phyloP scores from a whole-genome alignment of 2,888 invertebrate species.

The Lycaena phlaeas region DNA sequence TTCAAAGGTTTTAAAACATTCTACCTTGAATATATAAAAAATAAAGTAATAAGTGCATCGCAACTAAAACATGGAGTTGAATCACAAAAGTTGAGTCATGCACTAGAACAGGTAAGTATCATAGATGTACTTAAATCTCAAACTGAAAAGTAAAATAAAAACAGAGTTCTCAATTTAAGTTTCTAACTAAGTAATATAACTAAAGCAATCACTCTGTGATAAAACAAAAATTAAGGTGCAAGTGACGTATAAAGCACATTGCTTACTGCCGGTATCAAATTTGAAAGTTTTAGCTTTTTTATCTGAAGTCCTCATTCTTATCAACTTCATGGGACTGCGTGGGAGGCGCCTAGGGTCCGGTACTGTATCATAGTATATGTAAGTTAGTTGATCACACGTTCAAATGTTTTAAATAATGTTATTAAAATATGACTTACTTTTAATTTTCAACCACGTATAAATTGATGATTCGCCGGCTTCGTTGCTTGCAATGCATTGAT shows the following conservation, averaged over 20 bases:
- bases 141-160: slow-evolving; percentile 3
- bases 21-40: no score
- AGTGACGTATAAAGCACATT: slow-evolving; percentile 22
- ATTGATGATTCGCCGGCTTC: slow-evolving; percentile 92
- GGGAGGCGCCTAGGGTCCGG: slow-evolving; percentile 57
- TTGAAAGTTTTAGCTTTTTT: slow-evolving; percentile 70
- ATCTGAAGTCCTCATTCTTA: slow-evolving; percentile 74
- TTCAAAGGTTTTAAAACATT: background rate
- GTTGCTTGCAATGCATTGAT: slow-evolving; percentile 94
- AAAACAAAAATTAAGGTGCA: slow-evolving; percentile 31
- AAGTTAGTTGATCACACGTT: slow-evolving; percentile 28
- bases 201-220: slow-evolving; percentile 37
- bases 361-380: slow-evolving; percentile 51
- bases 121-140: background rate
- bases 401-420: slow-evolving; percentile 9
- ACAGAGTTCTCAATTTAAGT: background rate
- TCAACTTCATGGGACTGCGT: slow-evolving; percentile 76
- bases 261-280: slow-evolving; percentile 78
- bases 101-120: background rate
- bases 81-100: slow-evolving; percentile 3
- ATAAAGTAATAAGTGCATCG: background rate
- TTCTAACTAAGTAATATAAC: slow-evolving; percentile 19
- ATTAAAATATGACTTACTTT: slow-evolving; percentile 81
- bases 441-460: slow-evolving; percentile 93
- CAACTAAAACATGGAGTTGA: background rate